These are phyloP conservation scores for Clistopyga incitator DNA, from an alignment of 2,888 invertebrate species.

Conservation along the genomic window DNA sequence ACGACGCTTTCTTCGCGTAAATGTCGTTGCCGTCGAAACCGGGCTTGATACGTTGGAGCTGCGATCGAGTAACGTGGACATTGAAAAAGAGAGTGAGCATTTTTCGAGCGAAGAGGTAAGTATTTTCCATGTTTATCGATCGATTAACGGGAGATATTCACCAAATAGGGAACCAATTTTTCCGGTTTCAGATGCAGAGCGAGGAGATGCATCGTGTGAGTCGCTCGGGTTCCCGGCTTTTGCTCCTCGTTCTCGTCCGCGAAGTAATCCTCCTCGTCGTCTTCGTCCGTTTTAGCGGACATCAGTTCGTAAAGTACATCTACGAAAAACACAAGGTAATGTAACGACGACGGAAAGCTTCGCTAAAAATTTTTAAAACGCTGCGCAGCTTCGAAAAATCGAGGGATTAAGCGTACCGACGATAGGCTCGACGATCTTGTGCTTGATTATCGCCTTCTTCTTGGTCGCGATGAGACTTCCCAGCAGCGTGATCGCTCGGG, in stretches of 20 bases:
- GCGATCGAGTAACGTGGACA: constrained; percentile 2
- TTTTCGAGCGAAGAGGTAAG: too few relatives aligned
- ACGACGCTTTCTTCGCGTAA: constrained; percentile 89
- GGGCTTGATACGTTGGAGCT: constrained; percentile 87
- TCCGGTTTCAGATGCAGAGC: constrained; percentile 91
- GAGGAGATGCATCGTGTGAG: constrained; percentile 90
- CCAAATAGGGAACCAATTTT: constrained; percentile 89
- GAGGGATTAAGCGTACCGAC: constrained; percentile 71
- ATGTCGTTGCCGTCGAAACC: constrained; percentile 87
- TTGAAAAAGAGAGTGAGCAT: too few relatives aligned
- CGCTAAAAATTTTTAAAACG: too few relatives aligned
- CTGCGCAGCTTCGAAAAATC: too few relatives aligned
- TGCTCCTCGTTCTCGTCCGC: constrained; percentile 87
- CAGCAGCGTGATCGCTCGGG: constrained; percentile 89
- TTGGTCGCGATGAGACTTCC: constrained; percentile 89
- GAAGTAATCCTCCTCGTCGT: constrained; percentile 88
- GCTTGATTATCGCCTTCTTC: constrained; percentile 90
- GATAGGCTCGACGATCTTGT: constrained; percentile 89
- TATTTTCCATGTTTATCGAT: too few relatives aligned
- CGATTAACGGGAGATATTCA: constrained; percentile 80
- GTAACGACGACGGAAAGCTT: too few relatives aligned
- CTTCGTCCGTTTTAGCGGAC: constrained; percentile 87
- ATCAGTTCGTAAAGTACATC: constrained; percentile 89
- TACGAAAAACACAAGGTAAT: constrained; percentile 81
- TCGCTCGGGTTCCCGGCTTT: constrained; percentile 88